A percentile compares a stretch with the other conserved stretches of the same genome.
Evolutionary conservation across 35 echinoderm and acorn worm species (phyloP).

Genomic region (Nesometra sesokonis): DNA sequence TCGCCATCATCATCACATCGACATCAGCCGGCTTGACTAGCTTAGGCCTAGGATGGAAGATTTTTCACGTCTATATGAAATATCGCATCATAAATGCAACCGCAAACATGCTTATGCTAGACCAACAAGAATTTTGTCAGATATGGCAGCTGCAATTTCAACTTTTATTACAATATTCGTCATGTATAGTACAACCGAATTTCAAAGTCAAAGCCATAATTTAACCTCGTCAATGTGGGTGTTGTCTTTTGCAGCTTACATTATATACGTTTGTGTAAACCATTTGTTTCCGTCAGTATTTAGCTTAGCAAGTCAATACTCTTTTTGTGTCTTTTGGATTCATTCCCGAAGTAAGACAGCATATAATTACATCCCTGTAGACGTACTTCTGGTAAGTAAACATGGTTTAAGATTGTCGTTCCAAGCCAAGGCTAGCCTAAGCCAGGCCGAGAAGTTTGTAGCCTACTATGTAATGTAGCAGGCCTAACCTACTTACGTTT

Average conservation of each 20-base stretch:
- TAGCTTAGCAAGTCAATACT: neutral
- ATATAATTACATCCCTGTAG: neutral
- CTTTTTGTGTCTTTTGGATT: neutral
- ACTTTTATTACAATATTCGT: neutral
- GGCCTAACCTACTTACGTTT: no score
- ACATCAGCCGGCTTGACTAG: no score
- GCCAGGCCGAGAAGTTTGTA: no score
- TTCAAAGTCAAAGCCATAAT: neutral
- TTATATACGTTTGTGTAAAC: neutral
- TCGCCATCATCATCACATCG: neutral
- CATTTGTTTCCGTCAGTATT: neutral
- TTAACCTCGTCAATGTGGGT: neutral
- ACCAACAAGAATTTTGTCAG: neutral
- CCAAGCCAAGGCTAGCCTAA: no score
- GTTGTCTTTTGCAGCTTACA: neutral
- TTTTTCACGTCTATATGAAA: neutral
- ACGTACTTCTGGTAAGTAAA: neutral
- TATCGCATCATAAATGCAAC: neutral
- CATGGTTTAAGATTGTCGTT: neutral
- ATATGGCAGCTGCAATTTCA: neutral
- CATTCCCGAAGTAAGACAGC: neutral
- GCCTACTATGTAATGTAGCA: no score
- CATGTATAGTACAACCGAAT: neutral
- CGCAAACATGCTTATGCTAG: neutral
- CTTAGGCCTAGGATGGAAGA: neutral